A percentile compares a stretch with the other conserved stretches of the same genome.
These are phyloP conservation scores for Peromyscus maniculatus DNA, from an alignment of 2,113 vertebrate genomes.

Conservation along the genomic window DNA sequence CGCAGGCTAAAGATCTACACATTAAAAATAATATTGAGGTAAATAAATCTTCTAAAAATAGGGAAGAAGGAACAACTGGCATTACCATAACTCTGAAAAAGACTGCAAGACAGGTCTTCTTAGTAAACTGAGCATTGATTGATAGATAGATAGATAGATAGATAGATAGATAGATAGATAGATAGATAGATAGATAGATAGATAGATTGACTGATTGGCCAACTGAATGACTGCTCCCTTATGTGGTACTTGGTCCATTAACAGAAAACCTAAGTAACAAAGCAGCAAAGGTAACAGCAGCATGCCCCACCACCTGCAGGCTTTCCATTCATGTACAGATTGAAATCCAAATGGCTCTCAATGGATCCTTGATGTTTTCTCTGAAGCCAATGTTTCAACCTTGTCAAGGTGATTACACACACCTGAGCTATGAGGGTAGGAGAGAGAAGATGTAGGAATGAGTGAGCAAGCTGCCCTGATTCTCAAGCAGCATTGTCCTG, in stretches of 20 bases:
- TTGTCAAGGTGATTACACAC: background rate
- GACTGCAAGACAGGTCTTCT: background rate
- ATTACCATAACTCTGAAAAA: too few relatives aligned
- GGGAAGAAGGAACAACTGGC: background rate
- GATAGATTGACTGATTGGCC: background rate
- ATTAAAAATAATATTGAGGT: background rate
- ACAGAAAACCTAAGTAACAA: background rate
- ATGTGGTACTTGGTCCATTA: background rate
- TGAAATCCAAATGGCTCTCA: conserved; percentile 16
- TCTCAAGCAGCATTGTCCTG: background rate
- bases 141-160: background rate
- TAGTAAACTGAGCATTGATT: background rate
- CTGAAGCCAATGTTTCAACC: background rate
- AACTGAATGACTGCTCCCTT: background rate
- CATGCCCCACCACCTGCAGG: background rate
- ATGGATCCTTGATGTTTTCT: background rate
- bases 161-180: background rate
- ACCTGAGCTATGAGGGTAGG: conserved; percentile 13
- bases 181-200: too few relatives aligned
- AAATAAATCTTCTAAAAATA: background rate
- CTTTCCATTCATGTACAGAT: background rate
- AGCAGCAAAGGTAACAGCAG: background rate
- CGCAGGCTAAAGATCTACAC: background rate
- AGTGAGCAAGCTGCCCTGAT: background rate
- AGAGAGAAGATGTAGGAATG: background rate